These are phyloP conservation scores for Nasonia longicornis DNA, from an alignment of 1,140 invertebrate genomes.

Conservation along the genomic window DNA sequence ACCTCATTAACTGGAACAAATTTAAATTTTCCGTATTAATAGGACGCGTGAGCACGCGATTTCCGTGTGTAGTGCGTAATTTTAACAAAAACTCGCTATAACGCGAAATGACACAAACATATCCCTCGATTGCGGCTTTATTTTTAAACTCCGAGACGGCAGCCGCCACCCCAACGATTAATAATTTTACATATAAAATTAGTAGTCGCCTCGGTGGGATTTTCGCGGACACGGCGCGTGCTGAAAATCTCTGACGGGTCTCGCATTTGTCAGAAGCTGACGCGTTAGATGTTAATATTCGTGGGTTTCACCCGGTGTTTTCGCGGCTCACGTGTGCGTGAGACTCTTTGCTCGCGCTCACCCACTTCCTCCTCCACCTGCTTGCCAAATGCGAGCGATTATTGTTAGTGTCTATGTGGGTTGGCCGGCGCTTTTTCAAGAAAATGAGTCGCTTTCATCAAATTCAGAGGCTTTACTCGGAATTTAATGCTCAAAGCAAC, in stretches of 20 bases:
- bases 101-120: conserved; percentile 20
- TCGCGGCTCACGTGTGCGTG: not conserved
- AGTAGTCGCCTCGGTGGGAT: conserved; percentile 29
- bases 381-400: conserved; percentile 53
- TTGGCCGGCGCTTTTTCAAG: conserved; percentile 35
- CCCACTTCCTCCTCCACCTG: conserved; percentile 46
- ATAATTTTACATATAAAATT: conserved; percentile 44
- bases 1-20: conserved; percentile 19
- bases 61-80: conserved; percentile 17
- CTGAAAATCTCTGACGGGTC: conserved; percentile 51
- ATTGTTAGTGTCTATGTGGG: conserved; percentile 49
- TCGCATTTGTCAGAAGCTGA: conserved; percentile 54
- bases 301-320: conserved; percentile 45
- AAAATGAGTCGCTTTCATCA: conserved; percentile 49
- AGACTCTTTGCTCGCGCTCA: conserved; percentile 1
- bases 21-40: conserved; percentile 27
- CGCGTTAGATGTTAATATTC: conserved; percentile 54
- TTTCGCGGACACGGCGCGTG: conserved; percentile 4
- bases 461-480: not conserved
- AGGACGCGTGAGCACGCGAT: not conserved
- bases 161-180: not conserved
- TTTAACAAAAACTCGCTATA: conserved; percentile 29
- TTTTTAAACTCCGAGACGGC: conserved; percentile 18
- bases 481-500: too few relatives aligned
- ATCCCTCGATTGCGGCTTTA: conserved; percentile 32